Conservation (phyloP, 1,140 invertebrate species). For the Zaprionus ornatus region DNA sequence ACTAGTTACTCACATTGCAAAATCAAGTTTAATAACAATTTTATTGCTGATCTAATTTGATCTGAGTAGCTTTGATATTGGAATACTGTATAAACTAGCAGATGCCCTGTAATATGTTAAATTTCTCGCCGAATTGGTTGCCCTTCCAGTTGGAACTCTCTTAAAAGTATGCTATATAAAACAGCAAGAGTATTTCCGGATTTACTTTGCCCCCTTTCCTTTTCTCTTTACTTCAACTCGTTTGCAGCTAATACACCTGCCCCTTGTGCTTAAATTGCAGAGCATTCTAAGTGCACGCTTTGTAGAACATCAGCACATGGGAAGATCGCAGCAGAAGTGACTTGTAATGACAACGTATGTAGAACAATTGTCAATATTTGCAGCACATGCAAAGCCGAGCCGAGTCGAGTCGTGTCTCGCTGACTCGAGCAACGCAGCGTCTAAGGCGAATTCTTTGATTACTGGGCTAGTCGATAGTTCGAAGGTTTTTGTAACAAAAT, state of each 20-base stretch:
- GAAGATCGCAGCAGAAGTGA: constrained; percentile 54
- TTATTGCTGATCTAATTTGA: too few relatives aligned
- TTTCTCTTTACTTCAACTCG: background rate
- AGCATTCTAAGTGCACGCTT: constrained; percentile 66
- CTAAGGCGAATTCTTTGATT: constrained; percentile 48
- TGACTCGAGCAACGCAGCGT: constrained; percentile 45
- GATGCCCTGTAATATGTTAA: background rate
- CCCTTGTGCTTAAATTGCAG: background rate
- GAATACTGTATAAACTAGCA: constrained; percentile 8
- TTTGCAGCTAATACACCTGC: constrained; percentile 1
- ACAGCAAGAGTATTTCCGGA: background rate
- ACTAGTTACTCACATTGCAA: too few relatives aligned
- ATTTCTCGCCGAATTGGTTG: background rate
- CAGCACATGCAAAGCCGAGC: constrained; percentile 59
- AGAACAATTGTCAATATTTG: constrained; percentile 71
- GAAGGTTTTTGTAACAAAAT: constrained; percentile 73
- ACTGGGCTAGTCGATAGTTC: constrained; percentile 45
- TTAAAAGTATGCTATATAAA: constrained; percentile 34
- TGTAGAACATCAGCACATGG: constrained; percentile 46
- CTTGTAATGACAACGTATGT: constrained; percentile 50
- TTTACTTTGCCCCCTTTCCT: background rate
- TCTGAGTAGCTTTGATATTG: too few relatives aligned
- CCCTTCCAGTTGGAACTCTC: background rate
- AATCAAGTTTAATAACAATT: too few relatives aligned
- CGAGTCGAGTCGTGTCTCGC: too few relatives aligned